A percentile compares a stretch with the other conserved stretches of the same genome.
Evolutionary conservation across 2,113 vertebrate genomes (phyloP).

Genomic region (Candoia aspera): DNA sequence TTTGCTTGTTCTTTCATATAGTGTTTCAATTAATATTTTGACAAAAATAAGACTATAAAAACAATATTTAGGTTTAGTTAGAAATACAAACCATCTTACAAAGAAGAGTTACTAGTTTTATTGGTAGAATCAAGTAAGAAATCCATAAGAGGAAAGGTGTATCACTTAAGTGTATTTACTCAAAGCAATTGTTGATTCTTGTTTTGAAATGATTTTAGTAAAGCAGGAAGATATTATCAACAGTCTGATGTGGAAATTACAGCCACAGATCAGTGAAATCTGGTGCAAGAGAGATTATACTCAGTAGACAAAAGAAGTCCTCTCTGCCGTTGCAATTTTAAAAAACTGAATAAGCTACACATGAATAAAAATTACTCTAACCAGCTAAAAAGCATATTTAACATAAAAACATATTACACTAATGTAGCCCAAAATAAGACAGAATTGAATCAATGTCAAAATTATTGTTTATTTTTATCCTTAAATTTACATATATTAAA

Average conservation of each 20-base stretch:
- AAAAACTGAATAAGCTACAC: not conserved
- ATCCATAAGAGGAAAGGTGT: not conserved
- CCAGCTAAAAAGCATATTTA: not conserved
- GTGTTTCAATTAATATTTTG: not conserved
- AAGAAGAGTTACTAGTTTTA: not conserved
- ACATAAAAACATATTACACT: not conserved
- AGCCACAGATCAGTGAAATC: not conserved
- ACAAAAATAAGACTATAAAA: not conserved
- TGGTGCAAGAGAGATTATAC: too few species aligned
- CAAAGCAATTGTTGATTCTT: too few species aligned
- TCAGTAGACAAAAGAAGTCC: not conserved
- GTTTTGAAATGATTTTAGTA: not conserved
- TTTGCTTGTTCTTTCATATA: not conserved
- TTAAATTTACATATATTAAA: not conserved
- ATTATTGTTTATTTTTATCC: not conserved
- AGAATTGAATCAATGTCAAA: not conserved
- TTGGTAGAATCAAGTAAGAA: not conserved
- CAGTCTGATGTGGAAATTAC: not conserved
- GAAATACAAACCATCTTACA: not conserved
- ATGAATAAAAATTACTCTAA: not conserved
- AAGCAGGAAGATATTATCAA: not conserved
- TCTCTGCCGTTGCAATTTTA: not conserved
- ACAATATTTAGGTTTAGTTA: not conserved
- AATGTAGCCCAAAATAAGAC: not conserved
- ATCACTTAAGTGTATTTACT: too few species aligned